Evolutionary conservation across 2,888 invertebrate species (phyloP).

Genomic region (Oxyscelio sp.): DNA sequence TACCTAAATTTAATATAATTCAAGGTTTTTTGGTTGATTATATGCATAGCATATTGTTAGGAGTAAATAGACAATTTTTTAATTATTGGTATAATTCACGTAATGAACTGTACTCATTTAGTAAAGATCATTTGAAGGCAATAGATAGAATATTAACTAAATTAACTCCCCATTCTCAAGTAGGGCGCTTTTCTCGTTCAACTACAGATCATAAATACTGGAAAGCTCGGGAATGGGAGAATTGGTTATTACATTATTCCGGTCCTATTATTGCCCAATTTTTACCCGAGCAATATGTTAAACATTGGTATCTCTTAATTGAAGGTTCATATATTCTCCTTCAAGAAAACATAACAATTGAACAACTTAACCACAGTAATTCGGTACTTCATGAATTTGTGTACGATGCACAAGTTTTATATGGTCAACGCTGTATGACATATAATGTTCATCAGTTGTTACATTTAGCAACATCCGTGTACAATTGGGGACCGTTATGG

Average conservation of each 20-base stretch:
- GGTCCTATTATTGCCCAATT: background rate
- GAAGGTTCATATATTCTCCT: background rate
- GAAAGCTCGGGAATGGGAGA: slow-evolving; percentile 1
- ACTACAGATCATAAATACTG: background rate
- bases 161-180: slow-evolving; percentile 1
- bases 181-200: background rate
- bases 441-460: slow-evolving; percentile 5
- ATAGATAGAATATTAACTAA: background rate
- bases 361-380: background rate
- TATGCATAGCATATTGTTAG: background rate
- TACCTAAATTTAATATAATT: background rate
- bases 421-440: background rate
- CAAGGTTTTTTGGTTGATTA: background rate
- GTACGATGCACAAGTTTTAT: background rate
- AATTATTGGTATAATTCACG: background rate
- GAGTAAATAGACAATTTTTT: background rate
- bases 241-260: slow-evolving; percentile 7
- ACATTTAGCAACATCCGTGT: background rate
- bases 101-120: background rate
- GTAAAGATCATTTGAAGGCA: background rate
- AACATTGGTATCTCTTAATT: background rate
- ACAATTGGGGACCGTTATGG: slow-evolving; percentile 8
- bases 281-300: background rate
- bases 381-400: background rate
- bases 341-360: background rate